phyloP scores from a whole-genome alignment of 2,888 invertebrate genomes.

The Callyntrura guangdongensis region DNA sequence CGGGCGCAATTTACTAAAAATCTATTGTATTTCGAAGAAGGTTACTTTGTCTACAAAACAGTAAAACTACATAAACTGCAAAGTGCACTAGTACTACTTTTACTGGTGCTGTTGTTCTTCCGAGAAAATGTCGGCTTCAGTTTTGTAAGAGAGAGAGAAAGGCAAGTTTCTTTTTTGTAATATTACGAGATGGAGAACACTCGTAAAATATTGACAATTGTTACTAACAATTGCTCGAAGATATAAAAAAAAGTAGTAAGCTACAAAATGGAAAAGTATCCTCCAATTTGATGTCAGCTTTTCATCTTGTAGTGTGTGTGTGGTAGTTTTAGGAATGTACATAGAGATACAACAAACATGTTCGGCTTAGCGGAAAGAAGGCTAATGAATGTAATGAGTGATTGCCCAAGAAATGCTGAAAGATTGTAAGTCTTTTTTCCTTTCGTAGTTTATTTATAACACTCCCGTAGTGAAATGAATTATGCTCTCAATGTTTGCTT shows the following conservation, averaged over 20 bases:
- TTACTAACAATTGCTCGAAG: no score
- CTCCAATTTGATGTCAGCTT: no score
- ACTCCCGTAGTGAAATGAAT: constrained; percentile 13
- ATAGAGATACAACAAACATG: no score
- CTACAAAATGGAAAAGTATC: no score
- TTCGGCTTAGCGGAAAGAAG: background rate
- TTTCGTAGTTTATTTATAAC: background rate
- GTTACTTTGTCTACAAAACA: no score
- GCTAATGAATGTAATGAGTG: background rate
- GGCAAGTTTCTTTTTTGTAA: no score
- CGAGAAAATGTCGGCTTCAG: no score
- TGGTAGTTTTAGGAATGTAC: no score
- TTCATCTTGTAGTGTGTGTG: background rate
- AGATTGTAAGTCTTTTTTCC: constrained; percentile 2
- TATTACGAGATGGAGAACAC: no score
- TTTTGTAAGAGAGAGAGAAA: no score
- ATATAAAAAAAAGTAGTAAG: no score
- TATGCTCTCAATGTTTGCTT: constrained; percentile 31
- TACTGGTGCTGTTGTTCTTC: background rate
- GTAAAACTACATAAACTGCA: background rate
- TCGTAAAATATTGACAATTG: no score
- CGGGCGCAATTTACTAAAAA: background rate
- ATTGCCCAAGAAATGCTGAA: background rate
- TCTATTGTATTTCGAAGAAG: background rate
- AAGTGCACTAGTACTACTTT: background rate